Evolutionary conservation across 1,140 invertebrate species (phyloP).

Genomic region (Dendrolimus kikuchii): DNA sequence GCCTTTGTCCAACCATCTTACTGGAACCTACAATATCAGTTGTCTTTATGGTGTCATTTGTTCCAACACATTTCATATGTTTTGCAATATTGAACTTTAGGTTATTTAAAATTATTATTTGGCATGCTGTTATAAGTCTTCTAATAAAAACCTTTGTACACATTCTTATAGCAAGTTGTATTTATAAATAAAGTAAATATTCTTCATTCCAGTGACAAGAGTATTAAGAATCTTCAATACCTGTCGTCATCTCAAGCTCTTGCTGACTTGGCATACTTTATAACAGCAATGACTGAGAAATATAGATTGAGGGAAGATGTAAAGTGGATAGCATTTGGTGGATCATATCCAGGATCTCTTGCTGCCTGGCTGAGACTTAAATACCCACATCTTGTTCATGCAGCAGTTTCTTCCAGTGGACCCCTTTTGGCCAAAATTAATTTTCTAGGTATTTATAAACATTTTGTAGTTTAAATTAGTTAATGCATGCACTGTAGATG

Average conservation of each 20-base stretch:
- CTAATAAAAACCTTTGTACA: no score
- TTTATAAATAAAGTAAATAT: slow-evolving; percentile 2
- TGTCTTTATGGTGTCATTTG: no score
- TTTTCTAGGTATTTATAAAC: slow-evolving; percentile 77
- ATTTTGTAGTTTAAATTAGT: neutral
- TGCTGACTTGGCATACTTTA: slow-evolving; percentile 89
- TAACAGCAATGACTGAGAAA: slow-evolving; percentile 77
- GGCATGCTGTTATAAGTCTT: no score
- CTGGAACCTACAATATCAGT: no score
- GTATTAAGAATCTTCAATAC: slow-evolving; percentile 83
- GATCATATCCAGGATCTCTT: slow-evolving; percentile 92
- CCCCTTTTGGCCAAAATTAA: slow-evolving; percentile 88
- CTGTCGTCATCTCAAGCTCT: slow-evolving; percentile 91
- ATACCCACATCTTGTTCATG: slow-evolving; percentile 91
- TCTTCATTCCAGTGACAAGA: slow-evolving; percentile 77
- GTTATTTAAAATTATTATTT: no score
- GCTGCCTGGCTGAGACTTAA: slow-evolving; percentile 92
- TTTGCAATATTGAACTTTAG: no score
- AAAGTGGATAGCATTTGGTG: slow-evolving; percentile 95
- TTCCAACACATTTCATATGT: no score
- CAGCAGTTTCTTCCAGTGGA: slow-evolving; percentile 90
- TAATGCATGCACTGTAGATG: neutral
- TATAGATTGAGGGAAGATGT: slow-evolving; percentile 75
- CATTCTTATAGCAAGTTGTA: neutral
- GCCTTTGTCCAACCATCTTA: no score